Evolutionary conservation across 2,888 invertebrate species (phyloP).

Genomic region (Eulithis testata): DNA sequence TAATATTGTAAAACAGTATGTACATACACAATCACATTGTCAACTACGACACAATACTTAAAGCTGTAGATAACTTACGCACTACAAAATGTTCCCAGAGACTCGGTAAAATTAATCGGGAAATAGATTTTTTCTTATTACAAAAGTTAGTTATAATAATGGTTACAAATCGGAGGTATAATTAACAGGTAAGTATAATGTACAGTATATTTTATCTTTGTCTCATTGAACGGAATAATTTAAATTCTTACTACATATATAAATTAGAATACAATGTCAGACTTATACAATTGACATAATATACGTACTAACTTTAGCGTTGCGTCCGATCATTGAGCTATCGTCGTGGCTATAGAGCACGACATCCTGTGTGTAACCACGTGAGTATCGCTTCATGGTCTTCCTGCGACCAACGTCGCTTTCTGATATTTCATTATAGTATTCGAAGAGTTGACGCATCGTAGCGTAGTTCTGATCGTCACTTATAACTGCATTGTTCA

Average conservation of each 20-base stretch:
- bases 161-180: not conserved
- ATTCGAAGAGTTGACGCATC: constrained; percentile 11
- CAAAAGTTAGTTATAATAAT: not conserved
- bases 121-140: not conserved
- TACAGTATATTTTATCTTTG: too few species aligned
- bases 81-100: constrained; percentile 4
- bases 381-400: not conserved
- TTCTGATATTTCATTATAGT: constrained; percentile 2
- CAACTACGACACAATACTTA: constrained; percentile 7
- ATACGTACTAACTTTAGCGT: not conserved
- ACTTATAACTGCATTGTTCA: not conserved
- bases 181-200: too few species aligned
- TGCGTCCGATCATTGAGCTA: not conserved
- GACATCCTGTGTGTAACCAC: constrained; percentile 8
- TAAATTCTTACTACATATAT: not conserved
- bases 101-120: not conserved
- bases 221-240: too few species aligned
- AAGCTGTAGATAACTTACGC: constrained; percentile 3
- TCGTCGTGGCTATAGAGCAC: not conserved
- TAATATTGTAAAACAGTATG: not conserved
- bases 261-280: constrained; percentile 1
- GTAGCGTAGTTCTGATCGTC: not conserved
- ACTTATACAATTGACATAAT: constrained; percentile 13
- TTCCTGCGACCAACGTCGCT: not conserved
- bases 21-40: constrained; percentile 1